A percentile compares a stretch with the other conserved stretches of the same genome.
phyloP scores from a whole-genome alignment of 2,797 vertebrate genomes.

The Podargus strigoides region DNA sequence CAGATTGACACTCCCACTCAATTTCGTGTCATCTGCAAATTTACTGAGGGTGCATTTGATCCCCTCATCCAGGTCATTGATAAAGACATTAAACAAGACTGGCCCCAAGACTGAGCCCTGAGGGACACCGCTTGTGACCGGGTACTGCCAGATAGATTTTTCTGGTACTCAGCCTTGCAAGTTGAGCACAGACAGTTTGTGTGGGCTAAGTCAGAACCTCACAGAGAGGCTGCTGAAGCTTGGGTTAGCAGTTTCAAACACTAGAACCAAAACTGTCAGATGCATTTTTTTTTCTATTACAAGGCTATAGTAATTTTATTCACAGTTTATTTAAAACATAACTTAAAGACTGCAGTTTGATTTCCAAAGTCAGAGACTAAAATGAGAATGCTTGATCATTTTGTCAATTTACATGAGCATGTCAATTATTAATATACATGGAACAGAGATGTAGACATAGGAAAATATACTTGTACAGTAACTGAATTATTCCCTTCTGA shows the following conservation, averaged over 20 bases:
- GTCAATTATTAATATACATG: constrained; percentile 43
- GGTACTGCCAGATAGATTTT: background rate
- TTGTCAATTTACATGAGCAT: constrained; percentile 20
- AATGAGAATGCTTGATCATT: constrained; percentile 9
- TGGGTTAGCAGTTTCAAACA: background rate
- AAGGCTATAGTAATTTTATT: background rate
- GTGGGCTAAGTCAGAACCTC: background rate
- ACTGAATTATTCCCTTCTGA: constrained; percentile 26
- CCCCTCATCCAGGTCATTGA: too few species aligned
- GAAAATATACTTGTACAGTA: constrained; percentile 31
- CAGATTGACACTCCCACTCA: too few species aligned
- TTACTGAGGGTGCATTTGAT: too few species aligned
- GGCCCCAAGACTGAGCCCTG: too few species aligned
- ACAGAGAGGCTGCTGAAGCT: background rate
- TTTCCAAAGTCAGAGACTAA: constrained; percentile 5
- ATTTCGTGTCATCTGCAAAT: too few species aligned
- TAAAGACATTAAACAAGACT: too few species aligned
- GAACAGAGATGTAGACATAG: background rate
- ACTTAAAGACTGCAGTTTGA: background rate
- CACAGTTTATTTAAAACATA: constrained; percentile 21
- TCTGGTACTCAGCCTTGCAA: background rate
- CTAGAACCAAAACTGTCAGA: background rate
- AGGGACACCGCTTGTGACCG: too few species aligned
- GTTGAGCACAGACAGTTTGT: background rate
- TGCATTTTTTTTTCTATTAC: background rate